Percentiles rank a stretch among this genome's conserved stretches.
These are phyloP conservation scores for Halcyon leucocephala DNA, from an alignment of 2,797 vertebrate genomes.

Conservation along the genomic window DNA sequence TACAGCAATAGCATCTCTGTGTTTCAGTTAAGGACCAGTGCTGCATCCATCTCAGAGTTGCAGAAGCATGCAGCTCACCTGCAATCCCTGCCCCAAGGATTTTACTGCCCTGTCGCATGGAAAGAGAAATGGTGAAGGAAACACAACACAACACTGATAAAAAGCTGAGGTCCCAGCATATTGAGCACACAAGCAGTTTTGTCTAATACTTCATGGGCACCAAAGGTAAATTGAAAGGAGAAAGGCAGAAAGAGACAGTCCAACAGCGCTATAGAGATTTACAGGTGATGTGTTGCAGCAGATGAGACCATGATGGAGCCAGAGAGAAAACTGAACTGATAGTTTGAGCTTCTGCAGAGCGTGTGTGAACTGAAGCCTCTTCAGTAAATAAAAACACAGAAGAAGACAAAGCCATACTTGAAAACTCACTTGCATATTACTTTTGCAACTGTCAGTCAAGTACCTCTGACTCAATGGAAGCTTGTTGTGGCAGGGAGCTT, in stretches of 20 bases:
- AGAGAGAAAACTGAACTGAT: background rate
- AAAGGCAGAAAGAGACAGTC: background rate
- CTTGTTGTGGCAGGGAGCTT: background rate
- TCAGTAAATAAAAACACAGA: background rate
- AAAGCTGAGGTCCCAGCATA: background rate
- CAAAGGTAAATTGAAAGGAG: background rate
- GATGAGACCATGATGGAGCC: background rate
- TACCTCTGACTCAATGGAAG: background rate
- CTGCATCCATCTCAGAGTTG: background rate
- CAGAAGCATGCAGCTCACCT: background rate
- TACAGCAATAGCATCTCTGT: background rate
- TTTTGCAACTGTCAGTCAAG: rapidly evolving
- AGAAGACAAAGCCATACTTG: background rate
- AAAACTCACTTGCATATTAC: background rate
- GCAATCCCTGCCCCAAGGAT: background rate
- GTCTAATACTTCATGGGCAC: background rate
- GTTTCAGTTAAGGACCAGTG: rapidly evolving
- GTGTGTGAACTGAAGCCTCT: background rate
- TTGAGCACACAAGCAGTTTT: background rate
- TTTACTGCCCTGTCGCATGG: background rate
- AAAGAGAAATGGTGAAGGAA: background rate
- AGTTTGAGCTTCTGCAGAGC: background rate
- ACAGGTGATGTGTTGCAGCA: background rate
- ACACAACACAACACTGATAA: background rate
- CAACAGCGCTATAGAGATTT: background rate